Evolutionary conservation across 2,113 vertebrate genomes (phyloP), one percentile per base, ranked within the genome.

Genomic region (Rhagologus leucostigma): DNA sequence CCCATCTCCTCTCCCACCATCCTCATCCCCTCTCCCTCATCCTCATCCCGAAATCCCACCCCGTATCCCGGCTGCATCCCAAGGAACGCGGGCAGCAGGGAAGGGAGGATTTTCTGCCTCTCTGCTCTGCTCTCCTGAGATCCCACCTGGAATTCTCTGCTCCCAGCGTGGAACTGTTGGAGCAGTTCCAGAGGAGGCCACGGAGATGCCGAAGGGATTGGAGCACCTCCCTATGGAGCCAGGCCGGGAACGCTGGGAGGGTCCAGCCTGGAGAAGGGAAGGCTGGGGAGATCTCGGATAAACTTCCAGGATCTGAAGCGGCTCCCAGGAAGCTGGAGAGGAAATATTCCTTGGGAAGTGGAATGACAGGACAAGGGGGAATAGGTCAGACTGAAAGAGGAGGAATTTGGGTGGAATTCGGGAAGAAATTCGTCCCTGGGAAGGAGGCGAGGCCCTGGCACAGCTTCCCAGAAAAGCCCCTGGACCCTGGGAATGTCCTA

Each of bases 301-400:
- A 20, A 26, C 5, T 76, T 39, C 27, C 44, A 32, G 7, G 14
- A 9, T 49, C 44, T 60, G 27, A 8, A 24, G 42, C 5, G 27
- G 24, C 7, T 60, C 27, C 35, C 18, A 27, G 35, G 44, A 49
- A 39, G 27, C 7, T 20, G 74, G n/a, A 33, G 16, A 11, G 16
- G 21, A n/a, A 39, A 24, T 11, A 2, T 11, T 49, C 27, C 27
- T 39, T 0, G 2, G 12, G 56, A 39, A 39, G 1, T 8, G n/a
- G 16, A 32, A 7, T 6, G 1, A 2, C 57, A 39, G 74, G 29
- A 39, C 0, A 2, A 77, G 35, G 7, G 19, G 22, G 23, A 62
- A 16, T 9, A 35, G 13, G 12, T 62, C 29, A 7, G n/a, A 62
- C 21, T 12, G 29, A 11, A 39, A 20, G 6, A 16, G 10, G 21